Conservation (phyloP, 2,113 vertebrate genomes). For the Caloenas nicobarica region DNA sequence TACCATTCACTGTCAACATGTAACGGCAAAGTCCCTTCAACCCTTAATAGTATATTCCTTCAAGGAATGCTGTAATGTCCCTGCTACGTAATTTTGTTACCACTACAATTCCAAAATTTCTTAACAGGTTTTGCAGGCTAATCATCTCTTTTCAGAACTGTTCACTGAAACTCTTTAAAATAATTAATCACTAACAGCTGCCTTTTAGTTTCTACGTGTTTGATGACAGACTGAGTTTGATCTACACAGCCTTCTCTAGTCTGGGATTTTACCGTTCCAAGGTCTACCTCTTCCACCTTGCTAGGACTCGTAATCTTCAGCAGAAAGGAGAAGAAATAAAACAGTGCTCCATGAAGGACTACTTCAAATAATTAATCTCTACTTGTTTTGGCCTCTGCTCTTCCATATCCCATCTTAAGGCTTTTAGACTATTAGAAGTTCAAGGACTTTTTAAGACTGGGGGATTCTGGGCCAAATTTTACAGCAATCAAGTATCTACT, state of each 20-base stretch:
- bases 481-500: not conserved
- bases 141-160: not conserved
- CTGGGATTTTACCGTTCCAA: not conserved
- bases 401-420: not conserved
- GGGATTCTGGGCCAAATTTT: not conserved
- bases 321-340: not conserved
- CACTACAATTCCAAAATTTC: not conserved
- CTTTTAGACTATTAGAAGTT: not conserved
- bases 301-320: not conserved
- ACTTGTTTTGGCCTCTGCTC: not conserved
- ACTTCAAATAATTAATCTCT: not conserved
- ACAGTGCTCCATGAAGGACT: not conserved
- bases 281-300: not conserved
- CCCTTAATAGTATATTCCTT: not conserved
- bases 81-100: not conserved
- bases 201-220: not conserved
- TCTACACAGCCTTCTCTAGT: not conserved
- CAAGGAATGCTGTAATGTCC: not conserved
- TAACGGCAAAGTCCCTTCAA: not conserved
- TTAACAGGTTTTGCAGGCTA: not conserved
- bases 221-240: not conserved
- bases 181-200: not conserved
- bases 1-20: not conserved
- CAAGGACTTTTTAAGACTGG: not conserved
- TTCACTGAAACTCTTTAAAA: not conserved